These are phyloP conservation scores for Cheilosia soror DNA, from an alignment of 2,888 invertebrate genomes.

Conservation along the genomic window DNA sequence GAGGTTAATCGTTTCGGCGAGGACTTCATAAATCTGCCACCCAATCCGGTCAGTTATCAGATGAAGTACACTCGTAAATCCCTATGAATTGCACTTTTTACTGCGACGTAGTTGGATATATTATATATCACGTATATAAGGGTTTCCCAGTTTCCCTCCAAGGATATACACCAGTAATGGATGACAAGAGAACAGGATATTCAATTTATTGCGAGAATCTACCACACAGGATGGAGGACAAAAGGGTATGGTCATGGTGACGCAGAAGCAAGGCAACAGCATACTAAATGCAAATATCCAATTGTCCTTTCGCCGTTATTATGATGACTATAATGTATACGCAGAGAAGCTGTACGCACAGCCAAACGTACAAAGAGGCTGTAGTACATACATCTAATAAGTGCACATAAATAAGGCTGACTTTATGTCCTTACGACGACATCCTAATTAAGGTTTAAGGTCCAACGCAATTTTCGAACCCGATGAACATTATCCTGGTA, in stretches of 20 bases:
- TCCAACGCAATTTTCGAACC: conserved; percentile 75
- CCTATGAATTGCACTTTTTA: conserved; percentile 66
- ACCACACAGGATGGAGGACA: background rate
- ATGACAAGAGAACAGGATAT: conserved; percentile 60
- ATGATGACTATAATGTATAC: conserved; percentile 60
- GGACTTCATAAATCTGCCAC: conserved; percentile 71
- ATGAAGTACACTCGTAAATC: conserved; percentile 62
- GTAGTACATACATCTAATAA: conserved; percentile 64
- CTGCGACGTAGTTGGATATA: conserved; percentile 8
- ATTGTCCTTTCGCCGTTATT: conserved; percentile 68
- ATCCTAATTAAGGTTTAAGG: conserved; percentile 75
- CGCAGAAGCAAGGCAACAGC: conserved; percentile 10
- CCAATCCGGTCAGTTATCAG: conserved; percentile 52
- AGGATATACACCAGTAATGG: conserved; percentile 35
- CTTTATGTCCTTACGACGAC: conserved; percentile 75
- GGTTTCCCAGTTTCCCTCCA: conserved; percentile 27
- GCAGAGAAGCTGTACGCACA: conserved; percentile 1
- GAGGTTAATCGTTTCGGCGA: conserved; percentile 68
- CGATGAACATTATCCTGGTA: conserved; percentile 70
- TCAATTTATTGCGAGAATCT: conserved; percentile 62
- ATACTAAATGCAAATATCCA: conserved; percentile 71
- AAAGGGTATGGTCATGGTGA: background rate
- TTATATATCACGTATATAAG: background rate
- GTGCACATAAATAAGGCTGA: conserved; percentile 74
- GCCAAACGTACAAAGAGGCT: conserved; percentile 7